These are phyloP conservation scores for Nemopilema nomurai DNA, from an alignment of 30 jellyfish, hydroid and myxozoan genomes.

Conservation along the genomic window DNA sequence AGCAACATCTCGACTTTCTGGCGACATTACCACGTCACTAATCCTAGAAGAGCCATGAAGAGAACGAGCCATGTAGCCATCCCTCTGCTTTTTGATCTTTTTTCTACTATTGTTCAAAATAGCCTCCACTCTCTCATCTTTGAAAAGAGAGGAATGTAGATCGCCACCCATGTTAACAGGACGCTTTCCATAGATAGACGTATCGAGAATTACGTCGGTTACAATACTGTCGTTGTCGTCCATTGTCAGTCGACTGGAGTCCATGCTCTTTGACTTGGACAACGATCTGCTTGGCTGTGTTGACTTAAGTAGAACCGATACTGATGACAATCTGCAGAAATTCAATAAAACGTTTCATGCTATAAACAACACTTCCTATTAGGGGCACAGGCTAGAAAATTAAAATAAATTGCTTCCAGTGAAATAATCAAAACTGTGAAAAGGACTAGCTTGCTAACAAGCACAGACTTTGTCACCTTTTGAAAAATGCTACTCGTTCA, in stretches of 20 bases:
- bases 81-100: slow-evolving; percentile 29
- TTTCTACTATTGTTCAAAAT: slow-evolving; percentile 58
- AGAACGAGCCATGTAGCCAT: slow-evolving; percentile 38
- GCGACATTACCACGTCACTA: slow-evolving; percentile 15
- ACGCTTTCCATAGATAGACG: slow-evolving; percentile 65
- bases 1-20: slow-evolving; percentile 36
- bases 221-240: slow-evolving; percentile 64
- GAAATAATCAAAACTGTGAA: not conserved
- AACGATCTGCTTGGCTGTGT: not conserved
- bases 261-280: slow-evolving; percentile 33
- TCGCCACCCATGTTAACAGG: slow-evolving; percentile 82
- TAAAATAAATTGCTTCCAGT: too few species aligned
- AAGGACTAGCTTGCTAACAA: too few species aligned
- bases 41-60: slow-evolving; percentile 33
- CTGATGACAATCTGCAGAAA: slow-evolving; percentile 58
- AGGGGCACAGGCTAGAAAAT: too few species aligned
- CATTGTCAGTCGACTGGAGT: slow-evolving; percentile 49
- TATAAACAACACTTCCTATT: too few species aligned
- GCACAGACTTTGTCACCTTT: too few species aligned
- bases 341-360: too few species aligned
- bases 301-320: slow-evolving; percentile 55
- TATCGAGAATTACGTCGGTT: slow-evolving; percentile 64
- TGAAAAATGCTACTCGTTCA: too few species aligned
- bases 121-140: slow-evolving; percentile 49
- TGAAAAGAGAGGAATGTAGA: slow-evolving; percentile 52